Evolutionary conservation across 2,797 vertebrate species (phyloP), one percentile per base, ranked within the genome.

Genomic region (Valencia hispanica): DNA sequence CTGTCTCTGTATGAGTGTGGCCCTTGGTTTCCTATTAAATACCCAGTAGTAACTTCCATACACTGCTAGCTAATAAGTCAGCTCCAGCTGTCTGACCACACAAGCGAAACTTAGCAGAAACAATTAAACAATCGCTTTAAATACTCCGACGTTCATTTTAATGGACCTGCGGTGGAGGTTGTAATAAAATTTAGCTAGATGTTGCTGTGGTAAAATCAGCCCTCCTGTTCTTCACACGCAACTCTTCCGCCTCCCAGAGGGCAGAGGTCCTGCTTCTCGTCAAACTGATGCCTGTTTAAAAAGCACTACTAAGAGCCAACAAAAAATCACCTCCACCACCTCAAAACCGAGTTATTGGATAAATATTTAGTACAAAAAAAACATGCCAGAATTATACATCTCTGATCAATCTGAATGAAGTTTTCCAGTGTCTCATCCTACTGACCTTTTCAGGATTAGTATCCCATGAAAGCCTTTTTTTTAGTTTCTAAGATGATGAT

Each of bases 191-290:
- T 77, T 36, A 11, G 61, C 61, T 39, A 25, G 20, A 65, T 65
- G 34, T 61, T 61, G 17, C 17, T 34, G 17, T 20, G 30, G 36
- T 65, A 65, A 65, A 65, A 39, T 12, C 34, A 0, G 79, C 76
- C 80, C 79, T 84, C 61, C 72, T 70, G 79, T 72, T 83, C 80
- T 89, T 93, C 82, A 88, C 89, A 92, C 79, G 81, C 90, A 68
- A 80, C 43, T 45, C 82, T 41, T 79, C 79, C 78, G 66, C 75
- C 72, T 79, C 74, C 84, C 85, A 86, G 72, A 86, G 85, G 83
- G 78, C 80, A 83, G 66, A 51, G 3, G 63, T 72, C 71, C 84
- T 89, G 88, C 85, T 86, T 87, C 82, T 75, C 12, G 57, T 90
- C 87, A 85, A 76, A 45, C 66, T 80, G 69, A 76, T 11, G 81